phyloP scores from a whole-genome alignment of 2,113 vertebrate species.

The Carassius carassius region DNA sequence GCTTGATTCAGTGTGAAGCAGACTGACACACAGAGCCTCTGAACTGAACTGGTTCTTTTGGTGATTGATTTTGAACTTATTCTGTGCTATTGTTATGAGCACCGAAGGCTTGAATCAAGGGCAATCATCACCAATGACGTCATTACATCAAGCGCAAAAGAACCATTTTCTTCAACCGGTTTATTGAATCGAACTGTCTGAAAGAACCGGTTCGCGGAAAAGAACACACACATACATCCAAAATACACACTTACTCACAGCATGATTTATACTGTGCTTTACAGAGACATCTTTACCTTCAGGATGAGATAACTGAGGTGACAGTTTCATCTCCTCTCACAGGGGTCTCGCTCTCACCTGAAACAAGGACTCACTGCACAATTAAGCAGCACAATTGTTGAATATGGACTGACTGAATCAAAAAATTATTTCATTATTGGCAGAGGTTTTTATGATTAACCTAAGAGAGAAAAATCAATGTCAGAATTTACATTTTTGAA shows the following conservation, averaged over 20 bases:
- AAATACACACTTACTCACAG: slow-evolving; percentile 21
- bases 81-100: too few relatives aligned
- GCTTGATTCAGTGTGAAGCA: too few relatives aligned
- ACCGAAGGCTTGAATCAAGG: too few relatives aligned
- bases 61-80: too few relatives aligned
- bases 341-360: neutral
- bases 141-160: too few relatives aligned
- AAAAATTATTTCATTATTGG: neutral
- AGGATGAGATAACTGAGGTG: neutral
- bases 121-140: too few relatives aligned
- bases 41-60: too few relatives aligned
- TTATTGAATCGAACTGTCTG: too few relatives aligned
- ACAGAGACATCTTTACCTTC: neutral
- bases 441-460: neutral
- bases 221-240: neutral
- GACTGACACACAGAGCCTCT: too few relatives aligned
- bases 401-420: neutral
- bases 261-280: slow-evolving; percentile 15
- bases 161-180: too few relatives aligned
- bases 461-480: neutral
- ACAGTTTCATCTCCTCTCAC: slow-evolving; percentile 7
- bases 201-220: too few relatives aligned
- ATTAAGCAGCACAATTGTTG: too few relatives aligned
- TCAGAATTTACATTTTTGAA: neutral
- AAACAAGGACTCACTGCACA: neutral